Conservation (phyloP, 37 sponge, comb jelly and placozoan genomes). For the Spongia lamella region DNA sequence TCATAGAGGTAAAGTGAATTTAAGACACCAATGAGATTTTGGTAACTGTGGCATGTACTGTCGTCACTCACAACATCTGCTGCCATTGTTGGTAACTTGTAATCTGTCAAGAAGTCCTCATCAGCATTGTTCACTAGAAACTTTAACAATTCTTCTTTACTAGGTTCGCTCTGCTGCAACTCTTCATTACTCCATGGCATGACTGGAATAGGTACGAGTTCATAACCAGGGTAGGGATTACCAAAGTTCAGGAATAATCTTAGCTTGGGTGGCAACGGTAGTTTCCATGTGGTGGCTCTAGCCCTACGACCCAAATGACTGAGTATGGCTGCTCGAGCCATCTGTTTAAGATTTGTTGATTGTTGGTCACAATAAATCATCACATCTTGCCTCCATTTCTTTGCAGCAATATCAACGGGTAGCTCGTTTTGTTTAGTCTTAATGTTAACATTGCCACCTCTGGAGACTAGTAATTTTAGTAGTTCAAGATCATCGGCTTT, state of each 20-base stretch:
- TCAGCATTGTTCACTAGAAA: conserved; percentile 38
- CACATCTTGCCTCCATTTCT: conserved; percentile 15
- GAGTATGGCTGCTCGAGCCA: conserved; percentile 24
- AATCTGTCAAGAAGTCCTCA: conserved; percentile 29
- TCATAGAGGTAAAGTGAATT: conserved; percentile 52
- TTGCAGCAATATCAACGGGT: conserved; percentile 39
- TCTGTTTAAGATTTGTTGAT: conserved; percentile 5
- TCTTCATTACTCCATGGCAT: conserved; percentile 58
- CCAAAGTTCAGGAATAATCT: conserved; percentile 52
- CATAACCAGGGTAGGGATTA: conserved; percentile 44
- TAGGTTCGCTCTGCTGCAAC: conserved; percentile 6
- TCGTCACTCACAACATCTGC: not conserved
- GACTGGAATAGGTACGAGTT: conserved; percentile 12
- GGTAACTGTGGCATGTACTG: not conserved
- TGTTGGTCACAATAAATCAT: conserved; percentile 32
- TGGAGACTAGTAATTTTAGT: conserved; percentile 10
- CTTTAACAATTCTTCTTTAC: not conserved
- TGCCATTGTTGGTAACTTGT: not conserved
- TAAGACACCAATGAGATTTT: conserved; percentile 22
- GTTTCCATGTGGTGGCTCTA: conserved; percentile 7
- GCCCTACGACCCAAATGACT: conserved; percentile 25
- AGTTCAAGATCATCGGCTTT: conserved; percentile 28
- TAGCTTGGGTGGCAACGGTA: conserved; percentile 44
- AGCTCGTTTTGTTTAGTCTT: conserved; percentile 18
- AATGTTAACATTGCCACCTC: conserved; percentile 17